Conservation (phyloP, 2,888 invertebrate species). For the Gari tellinella region DNA sequence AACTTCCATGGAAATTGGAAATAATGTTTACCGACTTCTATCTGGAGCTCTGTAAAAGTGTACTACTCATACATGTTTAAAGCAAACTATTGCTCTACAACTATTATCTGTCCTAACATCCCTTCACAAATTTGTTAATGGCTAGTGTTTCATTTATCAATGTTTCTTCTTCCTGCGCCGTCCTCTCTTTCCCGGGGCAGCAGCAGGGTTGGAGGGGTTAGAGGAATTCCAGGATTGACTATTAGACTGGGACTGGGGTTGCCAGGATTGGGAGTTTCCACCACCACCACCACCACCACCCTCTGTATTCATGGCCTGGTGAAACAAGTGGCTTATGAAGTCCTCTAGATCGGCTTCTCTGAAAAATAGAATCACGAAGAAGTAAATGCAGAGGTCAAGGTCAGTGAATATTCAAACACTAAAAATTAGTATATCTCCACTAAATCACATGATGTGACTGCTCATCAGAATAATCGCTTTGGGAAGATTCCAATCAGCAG, state of each 20-base stretch:
- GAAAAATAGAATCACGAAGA: background rate
- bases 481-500: no score
- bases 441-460: no score
- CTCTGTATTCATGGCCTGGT: slow-evolving; percentile 85
- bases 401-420: background rate
- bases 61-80: no score
- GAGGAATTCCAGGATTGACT: slow-evolving; percentile 44
- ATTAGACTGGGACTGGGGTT: slow-evolving; percentile 59
- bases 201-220: slow-evolving; percentile 19
- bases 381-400: background rate
- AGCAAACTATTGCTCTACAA: no score
- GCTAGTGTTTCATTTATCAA: slow-evolving; percentile 39
- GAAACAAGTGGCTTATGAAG: slow-evolving; percentile 92
- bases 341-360: slow-evolving; percentile 91
- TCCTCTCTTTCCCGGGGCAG: slow-evolving; percentile 60
- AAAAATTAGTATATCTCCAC: no score
- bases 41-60: no score
- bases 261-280: slow-evolving; percentile 60
- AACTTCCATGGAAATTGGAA: no score
- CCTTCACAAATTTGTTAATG: slow-evolving; percentile 7
- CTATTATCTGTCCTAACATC: no score
- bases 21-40: no score
- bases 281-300: slow-evolving; percentile 63
- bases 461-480: no score
- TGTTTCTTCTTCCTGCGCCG: slow-evolving; percentile 75